Conservation (phyloP, 92 coral and sea anemone genomes). For the Bergia sp. region DNA sequence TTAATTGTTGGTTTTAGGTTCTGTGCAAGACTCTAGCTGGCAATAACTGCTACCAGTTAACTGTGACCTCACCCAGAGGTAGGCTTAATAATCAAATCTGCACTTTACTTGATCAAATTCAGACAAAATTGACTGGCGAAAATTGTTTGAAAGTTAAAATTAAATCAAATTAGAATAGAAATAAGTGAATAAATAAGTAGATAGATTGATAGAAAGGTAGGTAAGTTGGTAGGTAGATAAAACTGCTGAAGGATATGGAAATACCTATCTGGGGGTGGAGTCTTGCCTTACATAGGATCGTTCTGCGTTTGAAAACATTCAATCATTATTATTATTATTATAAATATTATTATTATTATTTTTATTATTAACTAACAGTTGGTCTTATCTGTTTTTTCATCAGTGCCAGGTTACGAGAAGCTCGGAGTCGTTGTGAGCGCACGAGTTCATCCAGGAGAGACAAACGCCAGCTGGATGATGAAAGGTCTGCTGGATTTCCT, state of each 20-base stretch:
- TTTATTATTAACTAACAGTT: background rate
- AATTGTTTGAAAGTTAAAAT: too few relatives aligned
- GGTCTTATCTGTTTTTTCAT: background rate
- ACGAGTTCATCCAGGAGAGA: conserved; percentile 99
- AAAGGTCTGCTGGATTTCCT: conserved; percentile 95
- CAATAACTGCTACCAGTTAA: conserved; percentile 83
- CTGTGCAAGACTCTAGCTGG: conserved; percentile 96
- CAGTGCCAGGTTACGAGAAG: conserved; percentile 85
- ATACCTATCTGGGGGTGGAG: too few relatives aligned
- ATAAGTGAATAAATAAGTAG: too few relatives aligned
- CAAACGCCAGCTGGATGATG: conserved; percentile 99
- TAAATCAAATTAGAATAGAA: too few relatives aligned
- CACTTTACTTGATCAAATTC: too few relatives aligned
- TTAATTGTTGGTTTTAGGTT: conserved; percentile 54
- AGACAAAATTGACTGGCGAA: background rate
- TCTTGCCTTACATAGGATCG: too few relatives aligned
- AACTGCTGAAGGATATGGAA: too few relatives aligned
- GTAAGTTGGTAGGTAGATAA: too few relatives aligned
- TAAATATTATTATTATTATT: background rate
- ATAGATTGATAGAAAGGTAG: too few relatives aligned
- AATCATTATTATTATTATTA: too few relatives aligned
- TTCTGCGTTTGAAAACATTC: too few relatives aligned
- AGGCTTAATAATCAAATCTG: background rate
- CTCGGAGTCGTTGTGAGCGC: conserved; percentile 97
- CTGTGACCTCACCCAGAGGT: conserved; percentile 92